phyloP scores from a whole-genome alignment of 2,888 invertebrate genomes.

The Noctua janthina region DNA sequence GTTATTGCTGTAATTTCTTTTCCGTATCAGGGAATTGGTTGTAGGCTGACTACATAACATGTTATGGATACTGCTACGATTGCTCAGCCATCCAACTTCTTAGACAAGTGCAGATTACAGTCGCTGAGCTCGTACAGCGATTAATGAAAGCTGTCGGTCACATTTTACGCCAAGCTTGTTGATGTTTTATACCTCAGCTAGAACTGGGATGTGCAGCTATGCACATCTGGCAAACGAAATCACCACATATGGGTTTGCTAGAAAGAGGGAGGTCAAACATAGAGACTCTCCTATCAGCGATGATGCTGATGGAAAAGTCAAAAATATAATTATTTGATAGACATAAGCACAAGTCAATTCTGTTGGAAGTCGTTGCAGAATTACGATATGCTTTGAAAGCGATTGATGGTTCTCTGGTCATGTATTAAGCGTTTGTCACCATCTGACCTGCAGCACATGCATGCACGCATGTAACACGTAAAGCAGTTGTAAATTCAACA shows the following conservation, averaged over 20 bases:
- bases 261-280: neutral
- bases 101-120: slow-evolving; percentile 15
- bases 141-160: neutral
- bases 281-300: neutral
- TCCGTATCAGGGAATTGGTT: slow-evolving; percentile 27
- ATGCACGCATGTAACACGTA: slow-evolving; percentile 2
- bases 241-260: neutral
- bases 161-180: neutral
- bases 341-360: neutral
- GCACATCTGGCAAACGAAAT: neutral
- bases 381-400: neutral
- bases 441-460: neutral
- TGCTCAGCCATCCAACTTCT: slow-evolving; percentile 6
- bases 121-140: neutral
- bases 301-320: neutral
- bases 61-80: slow-evolving; percentile 8
- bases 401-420: neutral
- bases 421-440: neutral
- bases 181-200: neutral
- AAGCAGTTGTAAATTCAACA: slow-evolving; percentile 12
- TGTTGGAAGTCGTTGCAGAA: neutral
- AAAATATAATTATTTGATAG: neutral
- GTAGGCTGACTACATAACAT: slow-evolving; percentile 3
- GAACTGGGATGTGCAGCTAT: too few relatives aligned
- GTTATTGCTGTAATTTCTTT: slow-evolving; percentile 33